Evolutionary conservation across 2,888 invertebrate genomes (phyloP).

Genomic region (Phrixothrix hirtus): DNA sequence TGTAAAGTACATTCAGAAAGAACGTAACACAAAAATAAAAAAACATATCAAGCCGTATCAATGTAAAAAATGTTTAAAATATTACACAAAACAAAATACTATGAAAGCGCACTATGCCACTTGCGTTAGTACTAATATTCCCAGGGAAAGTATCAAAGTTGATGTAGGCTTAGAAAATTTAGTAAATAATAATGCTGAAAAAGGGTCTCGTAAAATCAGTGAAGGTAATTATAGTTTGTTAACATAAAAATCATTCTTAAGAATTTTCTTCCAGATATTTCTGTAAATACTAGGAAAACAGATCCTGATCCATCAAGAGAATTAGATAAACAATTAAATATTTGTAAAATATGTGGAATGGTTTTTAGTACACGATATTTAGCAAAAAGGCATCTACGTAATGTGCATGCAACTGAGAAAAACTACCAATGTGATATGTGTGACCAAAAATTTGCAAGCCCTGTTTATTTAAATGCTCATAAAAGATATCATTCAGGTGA

Average conservation of each 20-base stretch:
- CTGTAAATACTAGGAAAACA: too few species aligned
- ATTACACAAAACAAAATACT: background rate
- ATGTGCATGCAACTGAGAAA: slow-evolving; percentile 50
- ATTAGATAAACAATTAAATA: slow-evolving; percentile 16
- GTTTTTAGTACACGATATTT: slow-evolving; percentile 46
- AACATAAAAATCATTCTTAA: too few species aligned
- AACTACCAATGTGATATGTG: slow-evolving; percentile 47
- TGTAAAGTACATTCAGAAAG: too few species aligned
- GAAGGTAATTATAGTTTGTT: too few species aligned
- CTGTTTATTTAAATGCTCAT: slow-evolving; percentile 48
- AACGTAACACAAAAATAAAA: slow-evolving; percentile 16
- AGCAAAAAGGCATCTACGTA: slow-evolving; percentile 44
- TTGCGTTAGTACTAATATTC: too few species aligned
- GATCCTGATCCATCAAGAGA: too few species aligned
- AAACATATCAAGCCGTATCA: slow-evolving; percentile 20
- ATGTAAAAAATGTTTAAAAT: background rate
- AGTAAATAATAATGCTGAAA: background rate
- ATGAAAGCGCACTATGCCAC: too few species aligned
- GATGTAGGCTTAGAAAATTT: too few species aligned
- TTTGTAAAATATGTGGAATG: slow-evolving; percentile 42
- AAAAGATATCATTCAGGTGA: slow-evolving; percentile 45
- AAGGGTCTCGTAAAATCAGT: too few species aligned
- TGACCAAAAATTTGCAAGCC: slow-evolving; percentile 46
- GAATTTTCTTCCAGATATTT: too few species aligned
- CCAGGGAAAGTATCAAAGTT: too few species aligned